Base-by-base conservation (phyloP, 2,113 vertebrate species). In the Corydoras sp. region DNA sequence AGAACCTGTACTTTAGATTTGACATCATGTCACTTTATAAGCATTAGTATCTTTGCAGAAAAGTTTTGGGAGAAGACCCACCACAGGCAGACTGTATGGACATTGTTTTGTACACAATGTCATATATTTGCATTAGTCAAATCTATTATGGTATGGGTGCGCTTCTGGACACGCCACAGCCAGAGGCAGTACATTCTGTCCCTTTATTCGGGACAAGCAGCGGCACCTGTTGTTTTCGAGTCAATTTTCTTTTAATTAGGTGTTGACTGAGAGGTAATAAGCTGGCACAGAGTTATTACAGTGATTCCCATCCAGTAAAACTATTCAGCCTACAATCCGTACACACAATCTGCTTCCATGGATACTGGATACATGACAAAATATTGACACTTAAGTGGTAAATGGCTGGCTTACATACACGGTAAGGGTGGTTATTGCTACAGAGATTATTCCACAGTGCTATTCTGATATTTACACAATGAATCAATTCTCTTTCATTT, bases 131-230 rank as follows among this genome's bases (percentile, higher is more conserved):
- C 13, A 53, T 14, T 12, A 53, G 10, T 53, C 51, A 14, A 14
- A 53, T 1, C 10, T 3, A 10, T 8, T 12, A 53, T 53, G n/a
- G 54, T 31, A 8, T 14, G 65, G 2, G 24, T 43, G 31, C 8
- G 31, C 32, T 15, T 18, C 32, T 11, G 32, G 15, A 54, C n/a
- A 66, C 29, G 24, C 64, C n/a, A 32, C 7, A 7, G 43, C 56
- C 71, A 67, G 50, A 68, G 50, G 72, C 65, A n/a, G 61, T 50
- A 49, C 31, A 68, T 68, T 68, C 65, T 66, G 9, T 62, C 10
- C 35, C 6, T n/a, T 65, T 4, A 54, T 18, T 68, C 72, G 35
- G 35, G 35, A 43, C 35, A 62, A 56, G 71, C 71, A 32, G 62
- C 32, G 56, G n/a, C 10, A 43, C 11, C 8, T 55, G 29, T 15